These are phyloP conservation scores for Mythimna impura DNA, from an alignment of 2,888 invertebrate species.

Conservation along the genomic window DNA sequence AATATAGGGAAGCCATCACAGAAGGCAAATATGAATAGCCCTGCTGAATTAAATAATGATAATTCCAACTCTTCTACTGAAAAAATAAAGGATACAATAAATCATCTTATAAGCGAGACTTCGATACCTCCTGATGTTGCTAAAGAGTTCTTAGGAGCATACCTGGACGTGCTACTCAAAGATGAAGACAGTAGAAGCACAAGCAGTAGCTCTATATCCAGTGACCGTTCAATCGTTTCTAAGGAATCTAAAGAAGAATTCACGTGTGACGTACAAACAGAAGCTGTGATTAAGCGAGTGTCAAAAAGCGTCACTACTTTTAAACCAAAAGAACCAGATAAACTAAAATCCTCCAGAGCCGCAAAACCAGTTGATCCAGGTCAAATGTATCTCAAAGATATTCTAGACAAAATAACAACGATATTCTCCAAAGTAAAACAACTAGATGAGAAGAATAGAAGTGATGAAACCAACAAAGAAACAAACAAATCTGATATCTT, in stretches of 20 bases:
- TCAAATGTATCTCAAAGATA: constrained; percentile 76
- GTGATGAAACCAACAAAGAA: constrained; percentile 45
- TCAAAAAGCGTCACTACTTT: constrained; percentile 76
- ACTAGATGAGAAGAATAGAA: constrained; percentile 47
- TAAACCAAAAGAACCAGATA: constrained; percentile 47
- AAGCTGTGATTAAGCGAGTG: constrained; percentile 74
- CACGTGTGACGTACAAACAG: constrained; percentile 76
- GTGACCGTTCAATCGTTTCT: constrained; percentile 62
- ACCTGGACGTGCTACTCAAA: constrained; percentile 77
- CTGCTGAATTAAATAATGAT: constrained; percentile 57
- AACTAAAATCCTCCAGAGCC: constrained; percentile 38
- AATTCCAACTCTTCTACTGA: constrained; percentile 77
- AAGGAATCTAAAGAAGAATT: constrained; percentile 49
- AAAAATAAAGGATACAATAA: constrained; percentile 80
- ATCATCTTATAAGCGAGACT: constrained; percentile 79
- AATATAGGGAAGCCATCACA: constrained; percentile 73
- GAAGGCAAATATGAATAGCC: constrained; percentile 49
- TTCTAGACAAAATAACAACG: constrained; percentile 79
- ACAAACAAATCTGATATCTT: constrained; percentile 45
- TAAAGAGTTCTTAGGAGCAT: constrained; percentile 79
- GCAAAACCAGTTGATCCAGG: constrained; percentile 69
- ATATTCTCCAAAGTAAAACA: constrained; percentile 74
- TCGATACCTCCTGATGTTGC: constrained; percentile 76
- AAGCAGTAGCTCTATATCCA: constrained; percentile 69
- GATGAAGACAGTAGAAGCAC: constrained; percentile 65